Conservation (phyloP, 2,888 invertebrate genomes). For the Ormyrus nitidulus region DNA sequence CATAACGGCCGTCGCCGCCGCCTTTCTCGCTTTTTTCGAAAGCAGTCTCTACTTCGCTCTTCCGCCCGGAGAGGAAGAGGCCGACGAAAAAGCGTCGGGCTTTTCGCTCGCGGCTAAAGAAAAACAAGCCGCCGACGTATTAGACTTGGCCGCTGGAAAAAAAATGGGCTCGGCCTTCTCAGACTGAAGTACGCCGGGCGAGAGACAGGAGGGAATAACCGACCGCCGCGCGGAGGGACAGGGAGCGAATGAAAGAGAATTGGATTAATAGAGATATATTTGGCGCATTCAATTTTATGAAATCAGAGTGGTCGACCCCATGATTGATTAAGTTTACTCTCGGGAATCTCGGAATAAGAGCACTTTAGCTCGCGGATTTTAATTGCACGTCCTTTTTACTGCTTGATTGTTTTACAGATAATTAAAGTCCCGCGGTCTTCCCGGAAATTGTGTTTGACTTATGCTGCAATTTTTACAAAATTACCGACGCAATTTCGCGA, state of each 20-base stretch:
- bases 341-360: slow-evolving; percentile 29
- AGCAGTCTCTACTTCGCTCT: not conserved
- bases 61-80: not conserved
- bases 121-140: slow-evolving; percentile 24
- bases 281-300: slow-evolving; percentile 48
- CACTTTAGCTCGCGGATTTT: slow-evolving; percentile 26
- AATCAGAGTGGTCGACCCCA: slow-evolving; percentile 39
- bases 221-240: not conserved
- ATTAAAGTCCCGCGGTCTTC: slow-evolving; percentile 26
- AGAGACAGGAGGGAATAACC: slow-evolving; percentile 23
- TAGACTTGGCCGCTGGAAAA: not conserved
- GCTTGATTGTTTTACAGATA: slow-evolving; percentile 50
- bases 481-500: not conserved
- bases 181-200: not conserved
- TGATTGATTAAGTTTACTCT: slow-evolving; percentile 55
- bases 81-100: not conserved
- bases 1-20: slow-evolving; percentile 52
- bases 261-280: slow-evolving; percentile 55
- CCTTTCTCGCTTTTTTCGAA: not conserved
- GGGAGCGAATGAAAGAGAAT: slow-evolving; percentile 34
- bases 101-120: not conserved
- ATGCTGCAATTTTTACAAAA: slow-evolving; percentile 20
- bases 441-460: slow-evolving; percentile 26
- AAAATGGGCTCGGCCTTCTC: slow-evolving; percentile 33
- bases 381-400: slow-evolving; percentile 43